Evolutionary conservation across 2,888 invertebrate species (phyloP).

Genomic region (Argynnis bischoffii): DNA sequence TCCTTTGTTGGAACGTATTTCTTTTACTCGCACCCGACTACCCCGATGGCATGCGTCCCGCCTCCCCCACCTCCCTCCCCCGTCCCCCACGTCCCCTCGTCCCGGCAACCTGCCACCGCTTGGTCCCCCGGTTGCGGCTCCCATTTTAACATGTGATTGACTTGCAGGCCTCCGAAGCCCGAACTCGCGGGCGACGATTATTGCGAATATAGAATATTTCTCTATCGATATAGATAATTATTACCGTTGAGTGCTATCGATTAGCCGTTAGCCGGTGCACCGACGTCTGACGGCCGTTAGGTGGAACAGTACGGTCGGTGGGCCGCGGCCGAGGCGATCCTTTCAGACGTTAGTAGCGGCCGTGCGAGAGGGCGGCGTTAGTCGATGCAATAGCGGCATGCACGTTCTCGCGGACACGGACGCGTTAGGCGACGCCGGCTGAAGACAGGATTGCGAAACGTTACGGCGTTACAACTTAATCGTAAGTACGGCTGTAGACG

Average conservation of each 20-base stretch:
- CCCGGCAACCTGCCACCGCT: constrained; percentile 47
- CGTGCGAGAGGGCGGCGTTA: constrained; percentile 60
- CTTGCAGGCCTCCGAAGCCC: constrained; percentile 45
- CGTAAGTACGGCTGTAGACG: constrained; percentile 48
- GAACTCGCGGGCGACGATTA: constrained; percentile 28
- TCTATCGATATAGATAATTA: constrained; percentile 16
- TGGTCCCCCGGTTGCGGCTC: constrained; percentile 58
- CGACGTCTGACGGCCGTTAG: constrained; percentile 30
- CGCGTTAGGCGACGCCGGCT: constrained; percentile 72
- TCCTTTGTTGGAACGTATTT: constrained; percentile 49
- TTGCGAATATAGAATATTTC: constrained; percentile 13
- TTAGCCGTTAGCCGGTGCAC: constrained; percentile 14
- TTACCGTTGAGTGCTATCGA: constrained; percentile 30
- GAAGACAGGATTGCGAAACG: constrained; percentile 48
- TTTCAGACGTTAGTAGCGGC: too few relatives aligned
- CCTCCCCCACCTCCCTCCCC: constrained; percentile 9
- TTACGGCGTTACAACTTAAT: constrained; percentile 58
- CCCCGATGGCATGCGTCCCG: constrained; percentile 40
- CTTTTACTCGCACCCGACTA: constrained; percentile 50
- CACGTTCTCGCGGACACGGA: constrained; percentile 45
- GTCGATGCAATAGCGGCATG: background rate
- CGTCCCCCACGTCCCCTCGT: constrained; percentile 9
- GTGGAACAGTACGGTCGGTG: constrained; percentile 22
- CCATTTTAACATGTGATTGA: constrained; percentile 48
- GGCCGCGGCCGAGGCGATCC: background rate